These are phyloP conservation scores for Macrophya annulata DNA, from an alignment of 2,888 invertebrate genomes.

Conservation along the genomic window DNA sequence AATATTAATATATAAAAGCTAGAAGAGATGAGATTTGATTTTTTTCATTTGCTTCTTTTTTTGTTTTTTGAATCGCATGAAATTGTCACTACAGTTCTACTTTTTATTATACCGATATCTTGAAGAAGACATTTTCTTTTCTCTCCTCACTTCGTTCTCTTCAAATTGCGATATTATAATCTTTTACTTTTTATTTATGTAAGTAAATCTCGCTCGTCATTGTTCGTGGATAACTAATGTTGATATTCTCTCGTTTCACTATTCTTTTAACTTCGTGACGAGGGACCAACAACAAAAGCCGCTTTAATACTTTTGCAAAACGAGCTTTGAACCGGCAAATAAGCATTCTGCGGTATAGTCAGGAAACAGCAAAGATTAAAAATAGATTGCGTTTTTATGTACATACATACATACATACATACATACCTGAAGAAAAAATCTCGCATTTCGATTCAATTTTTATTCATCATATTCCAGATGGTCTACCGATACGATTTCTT, in stretches of 20 bases:
- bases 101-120: not conserved
- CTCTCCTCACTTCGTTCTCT: not conserved
- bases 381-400: conserved; percentile 9
- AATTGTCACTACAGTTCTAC: not conserved
- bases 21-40: conserved; percentile 26
- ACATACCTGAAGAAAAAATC: not conserved
- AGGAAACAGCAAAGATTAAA: not conserved
- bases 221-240: conserved; percentile 4
- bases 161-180: not conserved
- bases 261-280: conserved; percentile 10
- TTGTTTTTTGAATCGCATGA: not conserved
- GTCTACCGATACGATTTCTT: not conserved
- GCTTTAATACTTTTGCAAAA: not conserved
- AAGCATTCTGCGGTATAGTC: not conserved
- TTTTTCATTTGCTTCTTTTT: not conserved
- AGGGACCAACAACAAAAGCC: conserved; percentile 8
- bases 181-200: not conserved
- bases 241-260: not conserved
- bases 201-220: not conserved
- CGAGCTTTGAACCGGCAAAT: conserved; percentile 18
- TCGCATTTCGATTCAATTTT: not conserved
- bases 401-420: too few relatives aligned
- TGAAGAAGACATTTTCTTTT: too few relatives aligned
- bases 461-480: not conserved
- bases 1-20: conserved; percentile 44